These are phyloP conservation scores for Capromys pilorides DNA, from an alignment of 2,797 vertebrate species.

Conservation along the genomic window DNA sequence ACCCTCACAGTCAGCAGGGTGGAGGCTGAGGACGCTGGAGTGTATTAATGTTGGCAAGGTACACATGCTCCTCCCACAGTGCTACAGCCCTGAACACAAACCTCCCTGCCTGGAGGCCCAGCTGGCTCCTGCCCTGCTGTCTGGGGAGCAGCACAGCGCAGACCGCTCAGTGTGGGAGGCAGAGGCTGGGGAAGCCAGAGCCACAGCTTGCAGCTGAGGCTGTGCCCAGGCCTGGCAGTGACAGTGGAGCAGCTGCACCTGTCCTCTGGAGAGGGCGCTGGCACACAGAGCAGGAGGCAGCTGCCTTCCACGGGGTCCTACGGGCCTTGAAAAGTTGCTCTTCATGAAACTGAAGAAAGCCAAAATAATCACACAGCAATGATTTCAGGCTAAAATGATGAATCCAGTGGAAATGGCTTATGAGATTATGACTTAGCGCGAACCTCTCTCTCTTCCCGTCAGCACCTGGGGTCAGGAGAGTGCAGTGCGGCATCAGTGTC, in stretches of 20 bases:
- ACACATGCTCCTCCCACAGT: neutral
- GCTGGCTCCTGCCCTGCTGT: no score
- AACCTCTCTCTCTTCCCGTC: neutral
- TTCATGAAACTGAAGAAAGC: neutral
- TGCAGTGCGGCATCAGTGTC: no score
- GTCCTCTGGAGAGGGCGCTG: no score
- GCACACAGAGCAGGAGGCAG: accelerated
- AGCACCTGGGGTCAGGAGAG: no score
- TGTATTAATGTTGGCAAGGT: neutral
- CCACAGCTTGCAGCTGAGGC: no score
- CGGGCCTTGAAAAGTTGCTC: neutral
- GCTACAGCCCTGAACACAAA: neutral
- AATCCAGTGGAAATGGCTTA: no score
- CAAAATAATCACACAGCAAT: neutral
- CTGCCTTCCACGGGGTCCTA: accelerated
- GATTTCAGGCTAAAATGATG: neutral
- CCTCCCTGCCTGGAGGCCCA: no score
- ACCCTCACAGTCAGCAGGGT: neutral
- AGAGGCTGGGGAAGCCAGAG: no score
- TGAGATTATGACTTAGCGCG: neutral
- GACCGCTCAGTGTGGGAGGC: no score
- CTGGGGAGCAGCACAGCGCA: no score
- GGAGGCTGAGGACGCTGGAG: neutral
- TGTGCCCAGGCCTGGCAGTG: no score
- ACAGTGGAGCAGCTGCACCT: no score